Evolutionary conservation across 1,140 invertebrate species (phyloP).

Genomic region (Camponotus pennsylvanicus): DNA sequence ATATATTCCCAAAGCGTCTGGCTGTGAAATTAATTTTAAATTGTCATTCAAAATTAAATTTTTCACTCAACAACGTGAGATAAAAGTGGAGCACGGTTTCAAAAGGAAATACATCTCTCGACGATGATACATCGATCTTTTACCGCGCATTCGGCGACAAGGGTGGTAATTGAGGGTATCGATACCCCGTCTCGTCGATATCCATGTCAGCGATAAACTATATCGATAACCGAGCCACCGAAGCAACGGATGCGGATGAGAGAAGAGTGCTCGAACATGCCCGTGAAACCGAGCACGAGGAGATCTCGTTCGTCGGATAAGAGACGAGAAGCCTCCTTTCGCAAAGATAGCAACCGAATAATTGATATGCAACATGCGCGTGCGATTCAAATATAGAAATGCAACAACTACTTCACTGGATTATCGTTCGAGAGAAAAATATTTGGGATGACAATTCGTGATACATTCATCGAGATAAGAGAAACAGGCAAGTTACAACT

Average conservation of each 20-base stretch:
- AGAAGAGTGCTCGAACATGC: constrained; percentile 16
- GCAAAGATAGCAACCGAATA: constrained; percentile 41
- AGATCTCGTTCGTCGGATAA: constrained; percentile 62
- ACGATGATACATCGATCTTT: constrained; percentile 53
- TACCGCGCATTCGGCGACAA: constrained; percentile 55
- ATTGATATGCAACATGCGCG: constrained; percentile 24
- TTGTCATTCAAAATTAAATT: constrained; percentile 7
- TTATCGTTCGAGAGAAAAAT: constrained; percentile 13
- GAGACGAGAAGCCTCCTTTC: constrained; percentile 26
- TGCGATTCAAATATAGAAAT: constrained; percentile 31
- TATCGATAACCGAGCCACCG: constrained; percentile 62
- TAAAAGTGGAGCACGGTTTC: background rate
- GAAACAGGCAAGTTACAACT: no score
- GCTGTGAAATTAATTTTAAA: background rate
- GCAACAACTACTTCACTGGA: constrained; percentile 28
- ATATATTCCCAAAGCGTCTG: background rate
- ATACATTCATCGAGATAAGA: background rate
- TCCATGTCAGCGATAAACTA: constrained; percentile 68
- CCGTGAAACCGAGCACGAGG: constrained; percentile 49
- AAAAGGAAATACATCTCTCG: constrained; percentile 4
- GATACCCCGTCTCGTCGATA: constrained; percentile 33
- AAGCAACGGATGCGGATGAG: constrained; percentile 31
- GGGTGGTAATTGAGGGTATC: constrained; percentile 47
- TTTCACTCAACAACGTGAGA: background rate
- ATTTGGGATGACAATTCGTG: background rate